Percentiles rank a stretch among this genome's conserved stretches.
Evolutionary conservation across 2,797 vertebrate genomes (phyloP).

Genomic region (Merluccius polli): DNA sequence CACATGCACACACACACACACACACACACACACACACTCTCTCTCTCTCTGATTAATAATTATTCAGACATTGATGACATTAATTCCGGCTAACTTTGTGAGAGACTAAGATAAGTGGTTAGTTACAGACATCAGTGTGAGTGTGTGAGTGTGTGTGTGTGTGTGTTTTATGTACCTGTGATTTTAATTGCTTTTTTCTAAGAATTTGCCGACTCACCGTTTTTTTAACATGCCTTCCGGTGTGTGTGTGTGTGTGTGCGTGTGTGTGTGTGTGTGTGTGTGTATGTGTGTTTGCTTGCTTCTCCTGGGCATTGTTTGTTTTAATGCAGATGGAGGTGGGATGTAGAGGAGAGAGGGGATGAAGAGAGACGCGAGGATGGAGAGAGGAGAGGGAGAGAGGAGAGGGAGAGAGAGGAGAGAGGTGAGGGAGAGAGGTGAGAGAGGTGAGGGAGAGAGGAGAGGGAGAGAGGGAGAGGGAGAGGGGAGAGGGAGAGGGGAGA

Average conservation of each 20-base stretch:
- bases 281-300: conserved; percentile 2
- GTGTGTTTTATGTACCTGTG: no score
- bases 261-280: not conserved
- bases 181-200: no score
- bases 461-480: conserved; percentile 8
- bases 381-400: conserved; percentile 41
- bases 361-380: conserved; percentile 41
- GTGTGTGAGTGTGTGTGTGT: conserved; percentile 21
- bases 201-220: no score
- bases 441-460: conserved; percentile 39
- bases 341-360: conserved; percentile 15
- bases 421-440: conserved; percentile 69
- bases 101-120: not conserved
- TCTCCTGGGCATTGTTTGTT: conserved; percentile 16
- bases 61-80: not conserved
- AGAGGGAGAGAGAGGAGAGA: conserved; percentile 34
- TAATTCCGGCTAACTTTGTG: not conserved
- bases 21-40: not conserved
- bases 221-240: no score
- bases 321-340: conserved; percentile 11
- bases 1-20: not conserved
- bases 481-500: conserved; percentile 13
- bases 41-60: not conserved
- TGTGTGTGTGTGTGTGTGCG: not conserved
- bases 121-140: not conserved